A percentile compares a stretch with the other conserved stretches of the same genome.
Conservation (phyloP, 2,888 invertebrate species). For the Sialis fuliginosa region DNA sequence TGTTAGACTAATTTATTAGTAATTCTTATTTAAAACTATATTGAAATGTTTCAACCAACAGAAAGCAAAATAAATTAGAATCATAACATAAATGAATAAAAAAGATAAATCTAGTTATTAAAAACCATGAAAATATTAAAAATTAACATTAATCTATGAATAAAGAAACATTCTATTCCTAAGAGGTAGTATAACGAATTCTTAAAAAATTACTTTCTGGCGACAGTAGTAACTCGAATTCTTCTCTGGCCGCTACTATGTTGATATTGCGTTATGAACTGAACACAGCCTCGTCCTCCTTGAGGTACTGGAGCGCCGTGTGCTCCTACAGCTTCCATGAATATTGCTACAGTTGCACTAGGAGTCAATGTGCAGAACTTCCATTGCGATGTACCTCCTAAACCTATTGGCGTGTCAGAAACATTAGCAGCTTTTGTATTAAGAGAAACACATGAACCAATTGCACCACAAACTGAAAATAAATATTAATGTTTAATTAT, state of each 20-base stretch:
- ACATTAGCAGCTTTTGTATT: slow-evolving; percentile 84
- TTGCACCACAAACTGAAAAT: slow-evolving; percentile 66
- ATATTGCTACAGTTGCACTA: slow-evolving; percentile 79
- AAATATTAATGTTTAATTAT: not conserved
- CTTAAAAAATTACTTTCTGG: slow-evolving; percentile 58
- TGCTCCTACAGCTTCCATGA: slow-evolving; percentile 94
- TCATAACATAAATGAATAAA: no score
- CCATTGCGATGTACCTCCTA: slow-evolving; percentile 97
- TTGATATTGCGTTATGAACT: slow-evolving; percentile 97
- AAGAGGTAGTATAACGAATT: not conserved
- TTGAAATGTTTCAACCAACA: no score
- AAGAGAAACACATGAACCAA: slow-evolving; percentile 90
- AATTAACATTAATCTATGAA: no score
- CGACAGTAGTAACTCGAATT: slow-evolving; percentile 90
- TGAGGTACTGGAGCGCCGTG: slow-evolving; percentile 89
- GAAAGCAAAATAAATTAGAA: no score
- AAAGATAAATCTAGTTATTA: no score
- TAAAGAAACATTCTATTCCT: not conserved
- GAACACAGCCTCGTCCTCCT: slow-evolving; percentile 91
- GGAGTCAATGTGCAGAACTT: slow-evolving; percentile 91
- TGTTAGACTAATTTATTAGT: not conserved
- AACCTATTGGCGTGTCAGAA: slow-evolving; percentile 92
- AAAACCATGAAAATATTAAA: no score
- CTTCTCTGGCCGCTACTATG: slow-evolving; percentile 91
- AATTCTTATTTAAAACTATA: no score